Conservation (phyloP, 1,140 invertebrate genomes). For the Heliothis subflexa region DNA sequence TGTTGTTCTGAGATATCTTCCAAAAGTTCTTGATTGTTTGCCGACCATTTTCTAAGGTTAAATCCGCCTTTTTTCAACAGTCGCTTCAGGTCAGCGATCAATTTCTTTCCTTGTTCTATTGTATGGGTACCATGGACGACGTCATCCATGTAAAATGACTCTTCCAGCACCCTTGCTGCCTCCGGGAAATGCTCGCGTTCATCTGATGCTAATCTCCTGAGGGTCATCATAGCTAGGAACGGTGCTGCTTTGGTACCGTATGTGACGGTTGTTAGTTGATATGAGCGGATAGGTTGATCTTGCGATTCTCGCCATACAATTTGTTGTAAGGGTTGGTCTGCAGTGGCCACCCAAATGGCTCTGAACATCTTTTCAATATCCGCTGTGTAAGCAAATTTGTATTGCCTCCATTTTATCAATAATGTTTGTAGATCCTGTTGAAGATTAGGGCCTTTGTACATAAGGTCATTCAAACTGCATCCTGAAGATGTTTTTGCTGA, state of each 20-base stretch:
- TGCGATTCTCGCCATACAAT: constrained; percentile 24
- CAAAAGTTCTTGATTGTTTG: background rate
- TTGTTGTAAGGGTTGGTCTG: constrained; percentile 20
- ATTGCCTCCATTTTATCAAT: background rate
- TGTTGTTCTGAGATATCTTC: background rate
- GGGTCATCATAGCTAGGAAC: constrained; percentile 7
- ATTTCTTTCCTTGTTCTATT: background rate
- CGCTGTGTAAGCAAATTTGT: background rate
- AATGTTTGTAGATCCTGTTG: background rate
- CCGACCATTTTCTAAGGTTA: background rate
- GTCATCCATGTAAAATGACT: constrained; percentile 10
- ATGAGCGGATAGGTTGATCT: background rate
- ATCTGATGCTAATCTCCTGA: background rate
- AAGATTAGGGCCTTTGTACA: background rate
- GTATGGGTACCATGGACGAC: background rate
- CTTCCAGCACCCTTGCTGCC: background rate
- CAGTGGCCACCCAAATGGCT: too few species aligned
- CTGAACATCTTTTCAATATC: background rate
- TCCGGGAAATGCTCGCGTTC: background rate
- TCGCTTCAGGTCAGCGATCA: background rate
- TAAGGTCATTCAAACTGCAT: background rate
- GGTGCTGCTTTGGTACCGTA: constrained; percentile 12
- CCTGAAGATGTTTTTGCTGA: background rate
- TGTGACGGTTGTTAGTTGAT: background rate
- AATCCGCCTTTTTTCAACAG: background rate